Evolutionary conservation across 2,113 vertebrate species (phyloP), one percentile per base, ranked within the genome.

Genomic region (Chascanopsetta lugubris): DNA sequence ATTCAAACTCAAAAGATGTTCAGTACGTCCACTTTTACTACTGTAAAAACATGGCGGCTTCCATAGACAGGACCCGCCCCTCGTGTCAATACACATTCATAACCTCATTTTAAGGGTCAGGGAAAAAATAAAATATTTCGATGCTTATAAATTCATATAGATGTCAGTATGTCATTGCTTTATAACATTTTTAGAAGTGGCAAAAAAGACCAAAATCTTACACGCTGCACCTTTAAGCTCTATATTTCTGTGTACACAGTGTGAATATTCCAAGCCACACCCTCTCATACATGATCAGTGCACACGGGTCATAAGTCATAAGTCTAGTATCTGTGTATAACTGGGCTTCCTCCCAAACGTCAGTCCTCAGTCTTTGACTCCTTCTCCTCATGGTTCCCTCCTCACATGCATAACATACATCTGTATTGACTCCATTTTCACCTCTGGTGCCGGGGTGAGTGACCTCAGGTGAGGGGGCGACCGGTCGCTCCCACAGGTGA

Each of bases 341-440:
- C 50, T 76, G 62, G 51, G 57, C 38, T 60, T 55, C 47, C 69
- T 43, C 67, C 55, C 61, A 79, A 67, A 22, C 59, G 68, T 77
- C 62, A 79, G 60, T 75, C 55, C 60, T 72, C 50, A 66, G 72
- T 57, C 76, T 69, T 84, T 75, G 70, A 63, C 81, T 82, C 75
- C 54, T 84, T 84, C 78, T 82, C 73, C 77, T 88, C 77, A 78
- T 88, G 88, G 79, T 83, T 75, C 71, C 50, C 13, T 78, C 80
- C 60, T 73, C 59, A 82, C 82, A 72, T 87, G 82, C 85, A 90
- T 85, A 69, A 18, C 32, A 43, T 87, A 80, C 83, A 89, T 90
- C 83, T 68, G 12, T 75, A 86, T 77, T 87, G 79, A 79, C 79
- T 89, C 83, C 77, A 84, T 77, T 85, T 85, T 87, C 80, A 85